Evolutionary conservation across 1,140 invertebrate genomes (phyloP), one percentile per base, ranked within the genome.

Genomic region (Formica selysi): DNA sequence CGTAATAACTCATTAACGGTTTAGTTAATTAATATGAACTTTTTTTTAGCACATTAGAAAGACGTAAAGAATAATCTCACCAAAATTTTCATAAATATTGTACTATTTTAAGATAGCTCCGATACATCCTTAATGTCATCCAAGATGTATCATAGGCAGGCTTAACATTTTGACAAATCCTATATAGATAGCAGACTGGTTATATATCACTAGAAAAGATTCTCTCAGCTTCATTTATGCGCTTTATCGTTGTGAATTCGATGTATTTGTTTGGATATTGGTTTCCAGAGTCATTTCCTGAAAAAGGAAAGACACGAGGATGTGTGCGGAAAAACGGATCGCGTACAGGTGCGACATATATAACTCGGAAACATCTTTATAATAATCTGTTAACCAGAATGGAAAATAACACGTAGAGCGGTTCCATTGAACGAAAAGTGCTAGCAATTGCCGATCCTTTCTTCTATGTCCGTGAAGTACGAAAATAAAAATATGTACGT

Each of bases 251-350:
- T n/a, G 1, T 48, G 22, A 29, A 71, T 61, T 71, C 70, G 57
- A 65, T 44, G 38, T 29, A 54, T 85, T 67, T 87, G 91, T 95
- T 95, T 94, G 94, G 91, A 93, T 91, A 57, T 93, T n/a, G 93
- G 94, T 94, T 95, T 95, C 92, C 92, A 93, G 78, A 94, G 94
- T 95, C 94, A 95, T 94, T 94, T 94, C 94, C 93, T 92, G 89
- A 78, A 92, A 81, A 73, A 67, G 76, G 64, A 83, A 83, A 84
- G 90, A 84, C 41, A 8, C 73, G 62, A 78, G 76, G 85, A 71
- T 57, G 78, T 71, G 86, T 88, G 67, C 84, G 88, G 87, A 89
- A 90, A 92, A 92, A 90, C 86, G 74, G 70, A 81, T 57, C 54
- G 54, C 41, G 61, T 64, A 85, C 86, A 90, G 89, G 89, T 90